These are phyloP conservation scores for Cryptotis parvus DNA, from an alignment of 2,113 vertebrate species.

Conservation along the genomic window DNA sequence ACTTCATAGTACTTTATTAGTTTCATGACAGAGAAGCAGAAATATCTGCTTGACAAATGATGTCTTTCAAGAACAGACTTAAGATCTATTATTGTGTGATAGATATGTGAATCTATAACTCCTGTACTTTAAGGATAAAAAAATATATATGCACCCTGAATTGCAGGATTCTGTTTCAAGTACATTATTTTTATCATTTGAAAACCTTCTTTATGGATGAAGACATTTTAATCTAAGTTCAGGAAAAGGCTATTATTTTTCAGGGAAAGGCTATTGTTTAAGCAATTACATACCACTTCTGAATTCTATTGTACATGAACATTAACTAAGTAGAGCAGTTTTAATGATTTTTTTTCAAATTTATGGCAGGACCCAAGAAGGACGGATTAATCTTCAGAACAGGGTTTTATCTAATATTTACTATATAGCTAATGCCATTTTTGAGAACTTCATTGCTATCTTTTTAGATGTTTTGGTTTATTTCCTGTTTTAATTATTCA, in stretches of 20 bases:
- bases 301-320: conserved; percentile 44
- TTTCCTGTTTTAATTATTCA: background rate
- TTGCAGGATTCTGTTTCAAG: background rate
- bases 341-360: conserved; percentile 42
- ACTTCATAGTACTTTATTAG: background rate
- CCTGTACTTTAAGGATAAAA: background rate
- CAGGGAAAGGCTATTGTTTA: background rate
- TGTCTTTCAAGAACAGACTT: background rate
- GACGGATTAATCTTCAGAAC: background rate
- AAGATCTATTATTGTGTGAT: background rate
- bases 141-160: background rate
- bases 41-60: background rate
- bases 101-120: background rate
- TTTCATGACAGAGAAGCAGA: background rate
- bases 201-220: conserved; percentile 23
- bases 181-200: background rate
- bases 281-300: background rate
- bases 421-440: background rate
- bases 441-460: background rate
- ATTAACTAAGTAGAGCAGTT: conserved; percentile 32
- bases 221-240: conserved; percentile 58
- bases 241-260: background rate
- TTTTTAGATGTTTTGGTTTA: background rate
- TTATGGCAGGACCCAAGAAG: background rate
- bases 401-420: background rate